Percentiles rank a stretch among this genome's conserved stretches.
phyloP scores from a whole-genome alignment of 2,888 invertebrate genomes.

The Odontothrips loti region DNA sequence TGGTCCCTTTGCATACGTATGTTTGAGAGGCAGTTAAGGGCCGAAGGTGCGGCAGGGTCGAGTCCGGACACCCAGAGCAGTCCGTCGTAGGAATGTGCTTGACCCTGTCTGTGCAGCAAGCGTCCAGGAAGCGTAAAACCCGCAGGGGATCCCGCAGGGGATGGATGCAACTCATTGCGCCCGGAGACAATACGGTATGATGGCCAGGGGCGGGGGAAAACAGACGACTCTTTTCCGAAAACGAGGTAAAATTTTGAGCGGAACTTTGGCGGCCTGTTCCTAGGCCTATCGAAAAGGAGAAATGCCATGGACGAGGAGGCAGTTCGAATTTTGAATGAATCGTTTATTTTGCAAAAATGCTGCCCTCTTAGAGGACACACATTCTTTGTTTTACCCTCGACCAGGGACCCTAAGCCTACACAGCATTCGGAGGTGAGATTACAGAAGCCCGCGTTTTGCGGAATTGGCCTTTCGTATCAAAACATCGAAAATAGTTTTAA shows the following conservation, averaged over 20 bases:
- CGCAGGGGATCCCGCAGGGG: not conserved
- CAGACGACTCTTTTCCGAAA: no score
- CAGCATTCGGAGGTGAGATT: constrained; percentile 24
- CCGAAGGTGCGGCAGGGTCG: not conserved
- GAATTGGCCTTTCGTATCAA: constrained; percentile 2
- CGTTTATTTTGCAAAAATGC: no score
- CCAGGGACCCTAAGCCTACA: constrained; percentile 10
- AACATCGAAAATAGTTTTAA: constrained; percentile 15
- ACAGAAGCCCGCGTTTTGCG: not conserved
- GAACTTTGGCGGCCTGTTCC: no score
- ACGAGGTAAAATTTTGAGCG: no score
- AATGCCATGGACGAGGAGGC: no score
- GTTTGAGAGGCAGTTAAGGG: not conserved
- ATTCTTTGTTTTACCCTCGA: not conserved
- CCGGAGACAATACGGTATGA: no score
- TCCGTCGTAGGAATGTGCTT: constrained; percentile 5
- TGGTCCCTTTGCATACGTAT: constrained; percentile 2
- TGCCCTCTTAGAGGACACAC: no score
- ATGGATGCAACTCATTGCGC: not conserved
- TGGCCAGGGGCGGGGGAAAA: no score
- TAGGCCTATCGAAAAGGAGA: no score
- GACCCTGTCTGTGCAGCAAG: constrained; percentile 6
- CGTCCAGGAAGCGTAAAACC: not conserved
- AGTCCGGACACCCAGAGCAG: not conserved
- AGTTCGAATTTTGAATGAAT: no score